Base-by-base conservation (phyloP, 2,797 vertebrate genomes). In the Pangasius mekongensis region DNA sequence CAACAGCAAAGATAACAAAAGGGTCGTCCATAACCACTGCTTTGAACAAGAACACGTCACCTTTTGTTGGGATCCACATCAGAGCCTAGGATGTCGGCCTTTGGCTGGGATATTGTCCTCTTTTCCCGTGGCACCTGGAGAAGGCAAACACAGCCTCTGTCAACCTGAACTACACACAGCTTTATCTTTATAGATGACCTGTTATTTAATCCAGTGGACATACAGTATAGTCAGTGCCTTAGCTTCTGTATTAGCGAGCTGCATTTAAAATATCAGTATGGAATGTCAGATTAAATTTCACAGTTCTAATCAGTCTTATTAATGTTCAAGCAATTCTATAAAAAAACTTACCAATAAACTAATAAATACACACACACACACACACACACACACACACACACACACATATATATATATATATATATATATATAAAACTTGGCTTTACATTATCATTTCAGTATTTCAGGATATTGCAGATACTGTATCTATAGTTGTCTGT, bases 61-160 rank as follows among this genome's bases (percentile, higher is more conserved):
- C 98, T 98, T 98, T 99, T 99, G 96, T 96, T 97, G 92, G 97
- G 98, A 94, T 99, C 98, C 91, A 97, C 96, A 93, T 99, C 98
- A 89, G 97, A 95, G 94, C 96, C 96, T 91, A 98, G 96, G 33
- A 96, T 93, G 60, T 99, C 98, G 52, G 97, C 93, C 94, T 99
- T 99, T 90, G 94, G 95, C 89, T 97, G 94, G 0, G 97, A 95
- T 94, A 97, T 96, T 92, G 97, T 96, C 93, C 98, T 97, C 91
- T 98, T 98, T 49, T 99, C 98, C 91, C 98, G 96, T 89, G 98
- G 98, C 94, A 99, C 98, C 98, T 99, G 94, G 58, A 91, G 82
- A 93, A 92, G 88, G 93, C 94, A 93, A 95, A 97, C 93, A 97
- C 86, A 96, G 94, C 93, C 93, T 94, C 90, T 95, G 85, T 96